phyloP scores from a whole-genome alignment of 2,888 invertebrate species.

The Harmothoe impar region DNA sequence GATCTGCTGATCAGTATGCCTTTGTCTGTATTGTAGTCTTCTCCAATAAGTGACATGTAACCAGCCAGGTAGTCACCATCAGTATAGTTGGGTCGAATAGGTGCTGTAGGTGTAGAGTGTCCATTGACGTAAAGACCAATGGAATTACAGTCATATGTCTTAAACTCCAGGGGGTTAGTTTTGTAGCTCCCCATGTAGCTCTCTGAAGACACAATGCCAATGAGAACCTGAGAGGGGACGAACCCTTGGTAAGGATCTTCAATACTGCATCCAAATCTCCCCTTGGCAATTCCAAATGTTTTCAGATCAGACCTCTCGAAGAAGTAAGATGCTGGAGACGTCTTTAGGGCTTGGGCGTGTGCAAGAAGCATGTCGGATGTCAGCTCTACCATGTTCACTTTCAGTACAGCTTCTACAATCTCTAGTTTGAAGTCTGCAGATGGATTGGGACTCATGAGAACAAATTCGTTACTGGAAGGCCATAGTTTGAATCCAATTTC shows the following conservation, averaged over 20 bases:
- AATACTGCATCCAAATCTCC: no score
- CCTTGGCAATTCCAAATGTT: not conserved
- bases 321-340: conserved; percentile 5
- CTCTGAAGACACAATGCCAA: not conserved
- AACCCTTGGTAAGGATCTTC: no score
- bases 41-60: conserved; percentile 38
- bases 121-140: conserved; percentile 5
- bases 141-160: not conserved
- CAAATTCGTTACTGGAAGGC: no score
- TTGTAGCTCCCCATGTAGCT: no score
- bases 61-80: not conserved
- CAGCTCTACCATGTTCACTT: no score
- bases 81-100: no score
- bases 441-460: not conserved
- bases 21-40: not conserved
- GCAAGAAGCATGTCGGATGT: not conserved
- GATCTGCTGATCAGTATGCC: not conserved
- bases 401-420: not conserved
- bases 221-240: not conserved
- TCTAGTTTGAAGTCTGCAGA: conserved; percentile 17
- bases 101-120: no score
- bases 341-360: not conserved
- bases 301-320: not conserved
- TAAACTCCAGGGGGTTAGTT: no score
- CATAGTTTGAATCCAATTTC: not conserved